Base-by-base conservation (phyloP, 2,888 invertebrate species). In the Cantharis nigra region DNA sequence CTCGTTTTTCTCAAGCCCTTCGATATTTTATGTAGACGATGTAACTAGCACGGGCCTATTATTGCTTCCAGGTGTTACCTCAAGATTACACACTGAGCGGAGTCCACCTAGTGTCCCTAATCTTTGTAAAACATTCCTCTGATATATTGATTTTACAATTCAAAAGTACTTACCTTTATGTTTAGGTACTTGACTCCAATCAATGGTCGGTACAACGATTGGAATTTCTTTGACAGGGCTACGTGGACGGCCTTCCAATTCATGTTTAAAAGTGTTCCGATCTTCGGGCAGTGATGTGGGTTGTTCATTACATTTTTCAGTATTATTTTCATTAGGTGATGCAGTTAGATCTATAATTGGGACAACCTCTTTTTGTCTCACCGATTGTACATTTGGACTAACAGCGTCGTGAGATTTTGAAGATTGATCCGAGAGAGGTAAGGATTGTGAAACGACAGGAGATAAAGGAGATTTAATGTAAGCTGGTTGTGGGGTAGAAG, bases 211-310 rank as follows among this genome's bases (percentile, higher is more conserved):
- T 9, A 94, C 93, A 77, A 92, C 89, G 69, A 94, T 93, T 3
- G 91, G 91, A 0, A 92, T 92, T 85, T 93, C 92, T 83, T 91
- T 94, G 83, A 89, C 91, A 81, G 88, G 94, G 90, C 93, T 94
- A 87, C 87, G 90, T 83, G 89, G 91, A 82, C 87, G 89, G 76
- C 89, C 90, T 87, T 87, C 90, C 83, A 75, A 87, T 85, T 83
- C 91, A 85, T 81, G 89, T 79, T 84, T 82, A 71, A 84, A 84
- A 14, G 28, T 71, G 9, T 49, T 28, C 0, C 4, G 49, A 63
- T 69, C 9, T 16, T 77, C 72, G 63, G 33, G 74, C 10, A 70
- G 28, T 49, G 49, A 49, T 64, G 3, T 63, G 49, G 33, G 11
- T 28, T 23, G 11, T 13, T 69, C 33, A 14, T 62, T 70, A 64